These are phyloP conservation scores for Neodontobutis hainanensis DNA, from an alignment of 2,113 vertebrate genomes.

Conservation along the genomic window DNA sequence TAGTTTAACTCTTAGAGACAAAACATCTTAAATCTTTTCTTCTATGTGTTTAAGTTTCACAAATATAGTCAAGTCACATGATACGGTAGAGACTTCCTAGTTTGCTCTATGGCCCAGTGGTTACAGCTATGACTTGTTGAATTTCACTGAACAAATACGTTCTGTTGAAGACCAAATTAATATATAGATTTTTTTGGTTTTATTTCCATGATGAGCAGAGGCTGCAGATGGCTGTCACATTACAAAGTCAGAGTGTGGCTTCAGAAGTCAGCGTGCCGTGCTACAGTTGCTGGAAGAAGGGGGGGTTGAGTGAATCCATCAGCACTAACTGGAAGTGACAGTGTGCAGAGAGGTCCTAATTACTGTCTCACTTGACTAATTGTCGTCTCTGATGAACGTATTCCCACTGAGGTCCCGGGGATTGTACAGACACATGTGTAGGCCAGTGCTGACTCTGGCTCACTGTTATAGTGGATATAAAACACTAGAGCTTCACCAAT, in stretches of 20 bases:
- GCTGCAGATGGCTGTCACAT: slow-evolving; percentile 49
- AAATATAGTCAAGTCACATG: no score
- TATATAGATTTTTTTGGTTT: slow-evolving; percentile 13
- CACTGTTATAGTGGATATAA: not conserved
- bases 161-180: not conserved
- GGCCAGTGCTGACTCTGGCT: slow-evolving; percentile 19
- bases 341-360: slow-evolving; percentile 76
- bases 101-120: no score
- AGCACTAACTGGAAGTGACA: slow-evolving; percentile 74
- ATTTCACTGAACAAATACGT: not conserved
- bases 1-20: no score
- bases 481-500: no score
- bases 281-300: slow-evolving; percentile 33
- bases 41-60: no score
- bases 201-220: slow-evolving; percentile 12
- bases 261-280: slow-evolving; percentile 42
- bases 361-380: slow-evolving; percentile 77
- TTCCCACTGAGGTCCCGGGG: slow-evolving; percentile 53
- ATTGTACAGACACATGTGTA: slow-evolving; percentile 49
- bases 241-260: slow-evolving; percentile 43
- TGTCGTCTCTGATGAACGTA: slow-evolving; percentile 69
- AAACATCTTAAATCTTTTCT: no score
- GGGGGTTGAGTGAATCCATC: slow-evolving; percentile 55
- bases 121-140: not conserved
- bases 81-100: no score